These are phyloP conservation scores for Tympanoctomys barrerae DNA, from an alignment of 2,797 vertebrate species.

Conservation along the genomic window DNA sequence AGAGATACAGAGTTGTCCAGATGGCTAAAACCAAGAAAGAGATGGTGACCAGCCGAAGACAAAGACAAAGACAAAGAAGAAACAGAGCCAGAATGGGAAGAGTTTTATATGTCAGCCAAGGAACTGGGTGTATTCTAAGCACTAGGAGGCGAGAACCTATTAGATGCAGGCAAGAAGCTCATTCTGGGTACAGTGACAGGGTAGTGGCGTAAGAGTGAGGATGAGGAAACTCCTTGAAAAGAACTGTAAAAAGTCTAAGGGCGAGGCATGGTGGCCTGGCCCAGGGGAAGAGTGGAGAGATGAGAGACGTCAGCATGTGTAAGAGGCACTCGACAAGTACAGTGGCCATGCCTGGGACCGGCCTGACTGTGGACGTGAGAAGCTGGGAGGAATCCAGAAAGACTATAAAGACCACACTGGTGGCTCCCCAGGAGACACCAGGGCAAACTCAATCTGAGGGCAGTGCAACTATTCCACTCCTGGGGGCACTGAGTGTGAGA, in stretches of 20 bases:
- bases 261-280: not conserved
- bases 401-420: not conserved
- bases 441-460: not conserved
- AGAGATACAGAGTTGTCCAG: not conserved
- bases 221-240: not conserved
- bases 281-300: not conserved
- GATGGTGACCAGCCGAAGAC: not conserved
- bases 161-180: not conserved
- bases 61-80: not conserved
- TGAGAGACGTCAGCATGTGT: not conserved
- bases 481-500: not conserved
- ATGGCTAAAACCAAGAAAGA: not conserved
- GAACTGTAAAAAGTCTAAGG: not conserved
- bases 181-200: not conserved
- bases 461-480: not conserved
- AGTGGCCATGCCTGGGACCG: not conserved
- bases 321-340: not conserved
- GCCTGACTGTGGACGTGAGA: not conserved
- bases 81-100: not conserved
- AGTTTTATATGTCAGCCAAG: not conserved
- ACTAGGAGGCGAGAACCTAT: accelerated
- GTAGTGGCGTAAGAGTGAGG: not conserved
- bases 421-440: not conserved
- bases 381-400: not conserved
- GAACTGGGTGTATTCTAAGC: not conserved